Base-by-base conservation (phyloP, 2,113 vertebrate species). In the Clinocottus analis region DNA sequence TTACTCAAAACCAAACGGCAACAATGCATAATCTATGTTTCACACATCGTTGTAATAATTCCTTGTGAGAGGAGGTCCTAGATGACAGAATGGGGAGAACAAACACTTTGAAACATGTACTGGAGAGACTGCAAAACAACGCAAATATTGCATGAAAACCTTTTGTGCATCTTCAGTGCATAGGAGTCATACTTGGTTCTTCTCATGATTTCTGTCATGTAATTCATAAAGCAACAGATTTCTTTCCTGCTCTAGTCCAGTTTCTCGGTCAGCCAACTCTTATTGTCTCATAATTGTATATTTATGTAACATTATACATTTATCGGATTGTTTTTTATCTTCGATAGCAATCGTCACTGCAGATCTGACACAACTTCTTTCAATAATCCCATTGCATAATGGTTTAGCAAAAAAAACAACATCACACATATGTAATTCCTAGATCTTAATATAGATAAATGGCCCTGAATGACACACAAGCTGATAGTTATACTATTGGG, bases 1-100 rank as follows among this genome's bases (percentile, higher is more conserved):
- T 56, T 67, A 35, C 64, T 82, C 19, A 45, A 75, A 85, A 77
- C 27, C 47, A 64, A 72, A 51, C 41, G 0, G 39, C 1, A n/a
- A 60, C 31, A 23, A 29, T 47, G 27, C 39, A 14, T 71, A 31
- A 76, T 21, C 27, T 71, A 33, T 64, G 29, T 5, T 67, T 1
- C 70, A 25, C 53, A 35, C 80, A 65, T 69, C 13, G 31, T 35
- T 5, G 66, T 33, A 60, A 49, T 74, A 47, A 81, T 60, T 27
- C 35, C 25, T n/a, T 8, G 43, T 37, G n/a, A 31, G 21, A 47
- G 56, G 10, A 47, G 39, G 23, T 62, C n/a, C 4, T 1, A 9
- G 35, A 63, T 39, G 17, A 37, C 25, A 7, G 35, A 64, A 41
- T 45, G 21, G 10, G 10, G 17, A 19, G 59, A 31, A 35, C 47